These are phyloP conservation scores for Latrodectus hesperus DNA, from an alignment of 2,888 invertebrate genomes.

Conservation along the genomic window DNA sequence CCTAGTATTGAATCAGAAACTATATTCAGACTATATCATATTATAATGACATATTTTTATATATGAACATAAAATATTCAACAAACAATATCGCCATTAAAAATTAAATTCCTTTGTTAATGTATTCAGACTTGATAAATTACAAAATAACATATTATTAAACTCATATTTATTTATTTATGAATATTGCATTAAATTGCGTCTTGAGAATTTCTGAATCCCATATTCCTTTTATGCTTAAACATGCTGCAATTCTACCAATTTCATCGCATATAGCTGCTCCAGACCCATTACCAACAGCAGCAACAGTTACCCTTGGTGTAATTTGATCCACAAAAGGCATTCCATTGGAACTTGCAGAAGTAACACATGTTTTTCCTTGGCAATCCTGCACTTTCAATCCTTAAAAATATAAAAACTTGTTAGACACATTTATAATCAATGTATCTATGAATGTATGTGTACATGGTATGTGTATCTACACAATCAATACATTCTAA, in stretches of 20 bases:
- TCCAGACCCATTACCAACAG: conserved; percentile 72
- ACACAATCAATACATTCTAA: too few relatives aligned
- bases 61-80: too few relatives aligned
- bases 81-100: too few relatives aligned
- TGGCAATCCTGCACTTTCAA: conserved; percentile 11
- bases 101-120: too few relatives aligned
- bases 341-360: conserved; percentile 70
- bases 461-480: too few relatives aligned
- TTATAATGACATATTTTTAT: too few relatives aligned
- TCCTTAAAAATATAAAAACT: conserved; percentile 9
- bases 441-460: neutral
- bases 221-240: conserved; percentile 72
- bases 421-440: neutral
- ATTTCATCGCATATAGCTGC: conserved; percentile 73
- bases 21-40: too few relatives aligned
- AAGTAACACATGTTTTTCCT: conserved; percentile 63
- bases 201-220: conserved; percentile 56
- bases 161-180: neutral
- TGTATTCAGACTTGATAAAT: too few relatives aligned
- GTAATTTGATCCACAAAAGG: conserved; percentile 67
- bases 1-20: too few relatives aligned
- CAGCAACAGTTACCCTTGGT: conserved; percentile 63
- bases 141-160: too few relatives aligned
- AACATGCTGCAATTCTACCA: conserved; percentile 72
- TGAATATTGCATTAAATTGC: conserved; percentile 26